Conservation (phyloP, 2,888 invertebrate genomes). For the Hyposoter dolosus region DNA sequence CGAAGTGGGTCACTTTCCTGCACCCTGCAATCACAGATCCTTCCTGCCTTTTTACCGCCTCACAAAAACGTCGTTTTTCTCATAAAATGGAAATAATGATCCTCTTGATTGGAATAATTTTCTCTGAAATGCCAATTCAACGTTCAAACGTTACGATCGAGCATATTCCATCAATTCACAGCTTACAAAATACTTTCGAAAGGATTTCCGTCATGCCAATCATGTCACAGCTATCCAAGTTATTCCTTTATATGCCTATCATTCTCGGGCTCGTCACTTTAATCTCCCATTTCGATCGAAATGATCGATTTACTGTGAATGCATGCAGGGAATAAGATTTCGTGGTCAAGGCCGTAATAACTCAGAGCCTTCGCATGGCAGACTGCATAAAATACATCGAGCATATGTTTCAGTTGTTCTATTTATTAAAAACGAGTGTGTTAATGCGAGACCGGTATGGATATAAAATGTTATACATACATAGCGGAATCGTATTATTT, state of each 20-base stretch:
- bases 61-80: neutral
- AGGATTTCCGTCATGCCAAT: neutral
- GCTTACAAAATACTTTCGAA: neutral
- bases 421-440: conserved; percentile 60
- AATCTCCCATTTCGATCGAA: conserved; percentile 2
- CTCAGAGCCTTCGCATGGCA: conserved; percentile 12
- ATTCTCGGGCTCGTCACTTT: neutral
- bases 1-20: conserved; percentile 5
- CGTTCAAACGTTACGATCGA: neutral
- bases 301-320: conserved; percentile 45
- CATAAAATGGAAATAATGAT: neutral
- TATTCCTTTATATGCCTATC: neutral
- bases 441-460: conserved; percentile 22
- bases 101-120: neutral
- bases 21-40: neutral
- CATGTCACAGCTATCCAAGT: neutral
- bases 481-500: conserved; percentile 49
- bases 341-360: conserved; percentile 48
- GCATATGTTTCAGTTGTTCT: neutral
- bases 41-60: neutral
- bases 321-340: conserved; percentile 42
- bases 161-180: neutral
- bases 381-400: conserved; percentile 27
- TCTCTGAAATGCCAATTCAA: neutral
- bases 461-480: conserved; percentile 7